Evolutionary conservation across 2,797 vertebrate species (phyloP).

Genomic region (Gymnocypris eckloni): DNA sequence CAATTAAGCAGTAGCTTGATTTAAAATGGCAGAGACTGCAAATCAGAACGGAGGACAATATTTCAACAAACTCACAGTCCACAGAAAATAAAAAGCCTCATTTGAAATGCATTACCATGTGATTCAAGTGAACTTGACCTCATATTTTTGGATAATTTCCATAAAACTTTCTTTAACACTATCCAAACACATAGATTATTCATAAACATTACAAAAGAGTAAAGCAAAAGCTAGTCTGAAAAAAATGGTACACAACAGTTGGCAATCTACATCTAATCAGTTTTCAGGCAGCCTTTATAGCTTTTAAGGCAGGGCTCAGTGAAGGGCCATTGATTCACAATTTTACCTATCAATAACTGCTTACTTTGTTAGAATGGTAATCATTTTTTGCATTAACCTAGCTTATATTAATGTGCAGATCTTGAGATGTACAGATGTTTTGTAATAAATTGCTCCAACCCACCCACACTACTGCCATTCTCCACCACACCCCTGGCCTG

Average conservation of each 20-base stretch:
- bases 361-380: background rate
- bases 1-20: background rate
- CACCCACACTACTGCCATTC: constrained; percentile 81
- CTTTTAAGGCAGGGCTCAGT: background rate
- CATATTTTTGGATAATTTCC: background rate
- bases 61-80: background rate
- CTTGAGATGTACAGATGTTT: background rate
- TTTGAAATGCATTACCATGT: background rate
- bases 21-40: background rate
- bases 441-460: constrained; percentile 29
- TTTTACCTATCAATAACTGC: background rate
- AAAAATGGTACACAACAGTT: background rate
- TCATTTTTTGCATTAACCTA: background rate
- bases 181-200: background rate
- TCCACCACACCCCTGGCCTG: constrained; percentile 70
- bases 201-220: background rate
- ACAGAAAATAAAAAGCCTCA: background rate
- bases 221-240: background rate
- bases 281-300: background rate
- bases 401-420: background rate
- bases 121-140: background rate
- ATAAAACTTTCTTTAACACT: background rate
- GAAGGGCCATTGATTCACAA: background rate
- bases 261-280: background rate
- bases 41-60: background rate